phyloP scores from a whole-genome alignment of 2,113 vertebrate genomes.

The Cryptotis parvus region DNA sequence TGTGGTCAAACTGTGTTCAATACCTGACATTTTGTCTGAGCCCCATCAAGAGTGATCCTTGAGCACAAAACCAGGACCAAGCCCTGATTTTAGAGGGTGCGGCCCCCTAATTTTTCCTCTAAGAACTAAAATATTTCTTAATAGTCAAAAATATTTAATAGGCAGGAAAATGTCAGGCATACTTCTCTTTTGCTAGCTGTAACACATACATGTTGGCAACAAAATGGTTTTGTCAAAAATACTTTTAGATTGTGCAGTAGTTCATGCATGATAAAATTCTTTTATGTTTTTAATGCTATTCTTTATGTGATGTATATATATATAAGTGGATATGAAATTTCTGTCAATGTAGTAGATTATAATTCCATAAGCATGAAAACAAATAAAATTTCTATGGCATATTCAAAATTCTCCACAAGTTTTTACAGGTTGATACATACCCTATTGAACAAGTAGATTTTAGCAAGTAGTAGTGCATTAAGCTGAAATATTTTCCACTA shows the following conservation, averaged over 20 bases:
- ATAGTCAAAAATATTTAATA: no score
- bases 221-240: background rate
- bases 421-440: background rate
- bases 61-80: no score
- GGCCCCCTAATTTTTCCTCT: no score
- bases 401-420: background rate
- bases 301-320: background rate
- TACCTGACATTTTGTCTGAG: no score
- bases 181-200: no score
- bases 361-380: background rate
- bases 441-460: conserved; percentile 47
- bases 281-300: background rate
- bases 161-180: no score
- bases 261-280: background rate
- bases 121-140: no score
- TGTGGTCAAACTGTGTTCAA: no score
- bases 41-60: no score
- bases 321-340: conserved; percentile 24
- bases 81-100: no score
- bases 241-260: no score
- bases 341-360: background rate
- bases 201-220: no score
- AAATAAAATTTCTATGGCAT: background rate
- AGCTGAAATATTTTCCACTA: conserved; percentile 10
- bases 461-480: background rate